Percentiles rank a stretch among this genome's conserved stretches.
These are phyloP conservation scores for Archilochus colubris DNA, from an alignment of 2,113 vertebrate genomes.

Conservation along the genomic window DNA sequence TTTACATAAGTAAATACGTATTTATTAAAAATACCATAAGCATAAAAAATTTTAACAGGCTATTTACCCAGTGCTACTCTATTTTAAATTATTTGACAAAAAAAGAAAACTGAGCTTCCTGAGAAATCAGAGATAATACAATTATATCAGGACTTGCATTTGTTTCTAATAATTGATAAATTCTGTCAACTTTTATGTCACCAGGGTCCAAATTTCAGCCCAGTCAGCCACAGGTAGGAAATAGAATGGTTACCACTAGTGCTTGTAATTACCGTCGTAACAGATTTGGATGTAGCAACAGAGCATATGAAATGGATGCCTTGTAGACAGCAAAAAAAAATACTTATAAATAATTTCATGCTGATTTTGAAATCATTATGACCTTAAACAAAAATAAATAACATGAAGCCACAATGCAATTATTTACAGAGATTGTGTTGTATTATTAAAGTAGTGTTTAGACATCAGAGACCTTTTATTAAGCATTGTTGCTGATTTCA, in stretches of 20 bases:
- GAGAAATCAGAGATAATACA: neutral
- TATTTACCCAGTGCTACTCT: neutral
- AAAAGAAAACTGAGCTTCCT: neutral
- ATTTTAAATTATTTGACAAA: neutral
- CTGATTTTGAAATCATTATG: neutral
- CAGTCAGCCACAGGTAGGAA: neutral
- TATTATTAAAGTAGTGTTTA: neutral
- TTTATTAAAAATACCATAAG: neutral
- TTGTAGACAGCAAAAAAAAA: neutral
- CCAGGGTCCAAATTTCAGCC: neutral
- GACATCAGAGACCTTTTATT: neutral
- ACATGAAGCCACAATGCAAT: neutral
- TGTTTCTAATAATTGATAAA: neutral
- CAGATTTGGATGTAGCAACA: neutral
- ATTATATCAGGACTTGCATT: neutral
- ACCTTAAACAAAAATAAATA: neutral
- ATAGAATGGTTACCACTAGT: neutral
- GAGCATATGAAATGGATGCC: neutral
- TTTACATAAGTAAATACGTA: neutral
- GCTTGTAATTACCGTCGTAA: slow-evolving; percentile 19
- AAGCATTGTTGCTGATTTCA: neutral
- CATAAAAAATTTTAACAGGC: neutral
- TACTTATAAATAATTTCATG: neutral
- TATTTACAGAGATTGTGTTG: neutral
- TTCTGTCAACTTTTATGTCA: neutral